These are phyloP conservation scores for Halcyon senegalensis DNA, from an alignment of 2,113 vertebrate genomes.

Conservation along the genomic window DNA sequence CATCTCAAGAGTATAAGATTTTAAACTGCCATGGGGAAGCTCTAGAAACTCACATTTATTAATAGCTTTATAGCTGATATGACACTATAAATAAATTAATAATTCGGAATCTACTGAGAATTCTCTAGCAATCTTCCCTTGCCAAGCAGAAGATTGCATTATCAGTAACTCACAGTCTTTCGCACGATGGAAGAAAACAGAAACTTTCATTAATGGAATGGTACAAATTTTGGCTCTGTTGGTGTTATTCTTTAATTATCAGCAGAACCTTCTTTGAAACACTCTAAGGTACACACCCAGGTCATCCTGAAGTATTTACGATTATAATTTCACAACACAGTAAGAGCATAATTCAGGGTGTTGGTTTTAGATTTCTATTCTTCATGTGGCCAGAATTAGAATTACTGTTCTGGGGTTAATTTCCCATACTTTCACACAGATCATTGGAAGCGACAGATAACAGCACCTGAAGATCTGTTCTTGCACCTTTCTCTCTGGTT, in stretches of 20 bases:
- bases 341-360: neutral
- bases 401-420: neutral
- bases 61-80: constrained; percentile 58
- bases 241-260: neutral
- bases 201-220: neutral
- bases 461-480: neutral
- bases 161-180: neutral
- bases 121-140: constrained; percentile 23
- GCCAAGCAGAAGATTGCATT: constrained; percentile 20
- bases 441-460: neutral
- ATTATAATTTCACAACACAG: neutral
- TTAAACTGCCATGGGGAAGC: constrained; percentile 46
- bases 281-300: neutral
- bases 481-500: neutral
- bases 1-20: constrained; percentile 50
- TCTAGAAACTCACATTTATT: constrained; percentile 59
- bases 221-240: neutral
- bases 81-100: constrained; percentile 70
- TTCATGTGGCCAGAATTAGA: neutral
- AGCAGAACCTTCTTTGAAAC: neutral
- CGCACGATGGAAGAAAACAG: neutral
- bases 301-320: neutral
- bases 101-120: constrained; percentile 53
- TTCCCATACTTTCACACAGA: neutral
- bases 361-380: neutral